Evolutionary conservation across 2,888 invertebrate species (phyloP).

Genomic region (Zelleria hepariella): DNA sequence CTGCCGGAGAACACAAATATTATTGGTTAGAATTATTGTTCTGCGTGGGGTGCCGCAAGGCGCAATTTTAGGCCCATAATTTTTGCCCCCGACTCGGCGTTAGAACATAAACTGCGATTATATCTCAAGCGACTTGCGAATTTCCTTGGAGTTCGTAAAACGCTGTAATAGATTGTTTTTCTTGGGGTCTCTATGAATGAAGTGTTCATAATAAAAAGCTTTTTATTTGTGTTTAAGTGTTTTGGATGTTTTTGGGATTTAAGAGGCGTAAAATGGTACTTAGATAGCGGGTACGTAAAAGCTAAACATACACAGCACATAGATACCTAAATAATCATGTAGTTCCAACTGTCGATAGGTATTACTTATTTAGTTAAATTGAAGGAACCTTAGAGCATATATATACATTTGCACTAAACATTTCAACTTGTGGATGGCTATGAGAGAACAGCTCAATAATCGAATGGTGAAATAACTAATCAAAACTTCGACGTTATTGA

Average conservation of each 20-base stretch:
- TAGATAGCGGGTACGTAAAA: too few relatives aligned
- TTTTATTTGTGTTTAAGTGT: background rate
- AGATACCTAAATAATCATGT: too few relatives aligned
- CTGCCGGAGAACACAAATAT: conserved; percentile 54
- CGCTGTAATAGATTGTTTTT: conserved; percentile 57
- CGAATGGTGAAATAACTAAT: too few relatives aligned
- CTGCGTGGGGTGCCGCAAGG: conserved; percentile 59
- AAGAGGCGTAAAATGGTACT: too few relatives aligned
- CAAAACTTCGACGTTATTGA: too few relatives aligned
- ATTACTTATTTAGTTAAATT: too few relatives aligned
- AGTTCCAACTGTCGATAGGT: too few relatives aligned
- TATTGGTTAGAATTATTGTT: conserved; percentile 58
- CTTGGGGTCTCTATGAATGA: conserved; percentile 36
- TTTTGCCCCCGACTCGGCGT: conserved; percentile 67
- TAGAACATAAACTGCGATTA: conserved; percentile 68
- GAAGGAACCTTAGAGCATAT: too few relatives aligned
- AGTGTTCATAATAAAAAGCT: conserved; percentile 6
- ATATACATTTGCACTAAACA: too few relatives aligned
- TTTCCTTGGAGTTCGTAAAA: conserved; percentile 47
- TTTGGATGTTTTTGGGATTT: background rate
- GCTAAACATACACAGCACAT: too few relatives aligned
- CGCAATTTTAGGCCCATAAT: conserved; percentile 56
- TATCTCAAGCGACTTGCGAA: conserved; percentile 63
- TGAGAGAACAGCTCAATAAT: too few relatives aligned
- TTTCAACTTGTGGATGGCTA: too few relatives aligned